phyloP scores from a whole-genome alignment of 2,888 invertebrate species.

The Hipparchia semele region DNA sequence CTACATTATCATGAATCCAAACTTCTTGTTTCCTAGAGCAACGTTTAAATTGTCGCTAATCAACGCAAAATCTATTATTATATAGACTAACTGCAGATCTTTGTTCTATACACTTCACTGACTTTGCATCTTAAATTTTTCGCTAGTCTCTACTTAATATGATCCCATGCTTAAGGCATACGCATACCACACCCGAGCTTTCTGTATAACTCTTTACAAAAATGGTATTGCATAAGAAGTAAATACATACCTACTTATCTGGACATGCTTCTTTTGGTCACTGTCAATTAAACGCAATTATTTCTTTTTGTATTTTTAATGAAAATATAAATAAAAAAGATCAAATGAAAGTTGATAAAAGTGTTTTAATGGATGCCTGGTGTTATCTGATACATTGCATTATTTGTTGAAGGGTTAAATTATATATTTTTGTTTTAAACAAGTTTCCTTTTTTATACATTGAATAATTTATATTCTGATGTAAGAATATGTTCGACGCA shows the following conservation, averaged over 20 bases:
- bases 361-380: neutral
- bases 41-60: too few relatives aligned
- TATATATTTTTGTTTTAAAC: neutral
- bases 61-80: too few relatives aligned
- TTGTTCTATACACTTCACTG: too few relatives aligned
- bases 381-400: conserved; percentile 10
- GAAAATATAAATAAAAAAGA: conserved; percentile 3
- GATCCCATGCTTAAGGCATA: conserved; percentile 3
- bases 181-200: conserved; percentile 26
- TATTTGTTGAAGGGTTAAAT: neutral
- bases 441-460: conserved; percentile 5
- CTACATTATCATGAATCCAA: too few relatives aligned
- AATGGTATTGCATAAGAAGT: conserved; percentile 27
- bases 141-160: neutral
- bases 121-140: neutral
- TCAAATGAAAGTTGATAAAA: conserved; percentile 9
- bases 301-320: conserved; percentile 15
- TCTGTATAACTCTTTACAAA: conserved; percentile 22
- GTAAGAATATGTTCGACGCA: neutral
- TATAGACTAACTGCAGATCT: too few relatives aligned
- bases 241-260: neutral
- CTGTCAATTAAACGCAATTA: conserved; percentile 27
- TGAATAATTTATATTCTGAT: neutral
- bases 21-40: too few relatives aligned
- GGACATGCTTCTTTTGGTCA: conserved; percentile 25